A percentile compares a stretch with the other conserved stretches of the same genome.
Evolutionary conservation across 53 echinoderm and acorn worm species (phyloP).

Genomic region (Pentamera pediparva): DNA sequence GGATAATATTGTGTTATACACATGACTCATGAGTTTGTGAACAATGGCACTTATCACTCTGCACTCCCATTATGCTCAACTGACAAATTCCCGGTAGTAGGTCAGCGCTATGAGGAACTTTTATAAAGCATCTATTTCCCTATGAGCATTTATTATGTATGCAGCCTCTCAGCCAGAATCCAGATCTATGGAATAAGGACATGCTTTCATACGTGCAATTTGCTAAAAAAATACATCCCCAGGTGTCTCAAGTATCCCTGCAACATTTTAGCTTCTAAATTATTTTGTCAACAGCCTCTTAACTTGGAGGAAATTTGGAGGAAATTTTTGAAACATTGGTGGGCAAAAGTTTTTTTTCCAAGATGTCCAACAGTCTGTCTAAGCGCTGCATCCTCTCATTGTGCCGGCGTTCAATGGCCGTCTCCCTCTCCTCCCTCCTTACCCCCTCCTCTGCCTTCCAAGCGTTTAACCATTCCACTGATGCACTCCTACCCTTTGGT

Average conservation of each 20-base stretch:
- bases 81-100: too few relatives aligned
- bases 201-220: too few relatives aligned
- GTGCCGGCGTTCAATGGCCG: neutral
- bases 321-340: neutral
- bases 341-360: neutral
- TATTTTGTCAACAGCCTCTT: neutral
- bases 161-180: too few relatives aligned
- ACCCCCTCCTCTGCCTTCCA: neutral
- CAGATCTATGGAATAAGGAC: too few relatives aligned
- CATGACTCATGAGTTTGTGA: too few relatives aligned
- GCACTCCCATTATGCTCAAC: too few relatives aligned
- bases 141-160: too few relatives aligned
- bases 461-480: neutral
- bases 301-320: neutral
- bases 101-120: too few relatives aligned
- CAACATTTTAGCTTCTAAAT: neutral
- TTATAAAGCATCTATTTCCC: too few relatives aligned
- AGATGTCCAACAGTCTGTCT: neutral
- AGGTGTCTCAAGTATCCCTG: too few relatives aligned
- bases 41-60: too few relatives aligned
- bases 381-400: neutral
- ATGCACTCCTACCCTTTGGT: neutral
- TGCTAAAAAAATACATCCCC: neutral
- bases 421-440: neutral
- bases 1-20: too few relatives aligned